Evolutionary conservation across 2,888 invertebrate species (phyloP).

Genomic region (Orthonychiurus folsomi): DNA sequence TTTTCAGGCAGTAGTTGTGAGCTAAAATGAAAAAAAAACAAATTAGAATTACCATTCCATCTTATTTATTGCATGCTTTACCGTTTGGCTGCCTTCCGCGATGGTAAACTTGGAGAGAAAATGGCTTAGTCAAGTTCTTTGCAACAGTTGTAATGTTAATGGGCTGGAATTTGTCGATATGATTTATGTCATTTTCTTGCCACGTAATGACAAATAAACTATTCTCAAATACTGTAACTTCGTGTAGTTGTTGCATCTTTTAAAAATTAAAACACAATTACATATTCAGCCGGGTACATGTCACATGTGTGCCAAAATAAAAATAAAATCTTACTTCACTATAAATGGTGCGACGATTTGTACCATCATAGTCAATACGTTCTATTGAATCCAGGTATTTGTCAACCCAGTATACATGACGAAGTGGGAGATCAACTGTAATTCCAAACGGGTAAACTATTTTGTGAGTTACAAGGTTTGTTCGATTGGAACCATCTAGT

Average conservation of each 20-base stretch:
- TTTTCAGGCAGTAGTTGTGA: background rate
- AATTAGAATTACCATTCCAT: background rate
- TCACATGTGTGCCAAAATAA: too few relatives aligned
- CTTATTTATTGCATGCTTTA: conserved; percentile 44
- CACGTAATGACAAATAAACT: conserved; percentile 64
- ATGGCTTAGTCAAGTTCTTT: conserved; percentile 53
- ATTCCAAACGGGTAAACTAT: conserved; percentile 70
- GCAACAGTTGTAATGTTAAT: conserved; percentile 47
- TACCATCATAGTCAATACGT: conserved; percentile 66
- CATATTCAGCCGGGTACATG: too few relatives aligned
- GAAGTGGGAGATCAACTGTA: conserved; percentile 60
- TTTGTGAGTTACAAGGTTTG: conserved; percentile 55
- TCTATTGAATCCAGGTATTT: conserved; percentile 69
- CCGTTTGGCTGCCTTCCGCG: conserved; percentile 65
- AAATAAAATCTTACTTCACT: conserved; percentile 46
- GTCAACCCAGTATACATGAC: conserved; percentile 71
- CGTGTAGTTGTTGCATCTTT: conserved; percentile 59
- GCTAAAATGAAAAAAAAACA: conserved; percentile 13
- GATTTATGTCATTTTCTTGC: conserved; percentile 56
- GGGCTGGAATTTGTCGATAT: conserved; percentile 53
- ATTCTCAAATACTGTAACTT: conserved; percentile 64
- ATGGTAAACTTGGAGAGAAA: conserved; percentile 63
- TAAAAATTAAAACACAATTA: conserved; percentile 44
- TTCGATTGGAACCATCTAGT: conserved; percentile 57
- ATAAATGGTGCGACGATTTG: conserved; percentile 54